Conservation (phyloP, 1,140 invertebrate species). For the Carcinoscorpius rotundicauda region DNA sequence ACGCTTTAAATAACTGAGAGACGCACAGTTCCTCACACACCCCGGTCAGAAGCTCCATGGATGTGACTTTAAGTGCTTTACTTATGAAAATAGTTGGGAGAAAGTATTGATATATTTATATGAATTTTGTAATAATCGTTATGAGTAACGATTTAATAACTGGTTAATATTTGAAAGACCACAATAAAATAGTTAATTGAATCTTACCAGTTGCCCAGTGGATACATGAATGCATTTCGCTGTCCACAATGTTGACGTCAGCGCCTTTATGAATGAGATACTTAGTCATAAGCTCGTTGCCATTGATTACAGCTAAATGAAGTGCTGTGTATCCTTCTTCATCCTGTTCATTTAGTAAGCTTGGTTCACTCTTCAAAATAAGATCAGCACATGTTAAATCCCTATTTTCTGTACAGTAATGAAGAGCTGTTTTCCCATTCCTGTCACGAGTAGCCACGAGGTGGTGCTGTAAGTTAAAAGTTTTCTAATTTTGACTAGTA, state of each 20-base stretch:
- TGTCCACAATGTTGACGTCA: slow-evolving; percentile 41
- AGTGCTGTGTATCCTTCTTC: slow-evolving; percentile 87
- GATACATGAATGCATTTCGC: slow-evolving; percentile 88
- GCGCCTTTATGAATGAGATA: slow-evolving; percentile 39
- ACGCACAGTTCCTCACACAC: too few species aligned
- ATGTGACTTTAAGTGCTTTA: too few species aligned
- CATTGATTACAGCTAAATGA: slow-evolving; percentile 83
- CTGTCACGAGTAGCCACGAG: slow-evolving; percentile 41
- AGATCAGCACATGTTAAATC: slow-evolving; percentile 42
- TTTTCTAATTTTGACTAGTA: too few species aligned
- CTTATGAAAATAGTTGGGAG: too few species aligned
- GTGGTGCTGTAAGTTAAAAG: too few species aligned
- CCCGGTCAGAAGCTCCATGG: too few species aligned
- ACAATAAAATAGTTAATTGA: not conserved
- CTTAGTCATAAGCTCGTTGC: slow-evolving; percentile 59
- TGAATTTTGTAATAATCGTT: too few species aligned
- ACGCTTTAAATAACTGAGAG: too few species aligned
- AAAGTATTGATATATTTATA: too few species aligned
- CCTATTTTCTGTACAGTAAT: slow-evolving; percentile 73
- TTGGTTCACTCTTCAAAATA: slow-evolving; percentile 52
- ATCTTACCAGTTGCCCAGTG: slow-evolving; percentile 78
- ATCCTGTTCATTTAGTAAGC: slow-evolving; percentile 65
- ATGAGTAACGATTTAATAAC: too few species aligned
- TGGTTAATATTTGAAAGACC: too few species aligned
- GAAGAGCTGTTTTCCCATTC: slow-evolving; percentile 71